These are phyloP conservation scores for Sarcophaga rosellei DNA, from an alignment of 2,888 invertebrate genomes.

Conservation along the genomic window DNA sequence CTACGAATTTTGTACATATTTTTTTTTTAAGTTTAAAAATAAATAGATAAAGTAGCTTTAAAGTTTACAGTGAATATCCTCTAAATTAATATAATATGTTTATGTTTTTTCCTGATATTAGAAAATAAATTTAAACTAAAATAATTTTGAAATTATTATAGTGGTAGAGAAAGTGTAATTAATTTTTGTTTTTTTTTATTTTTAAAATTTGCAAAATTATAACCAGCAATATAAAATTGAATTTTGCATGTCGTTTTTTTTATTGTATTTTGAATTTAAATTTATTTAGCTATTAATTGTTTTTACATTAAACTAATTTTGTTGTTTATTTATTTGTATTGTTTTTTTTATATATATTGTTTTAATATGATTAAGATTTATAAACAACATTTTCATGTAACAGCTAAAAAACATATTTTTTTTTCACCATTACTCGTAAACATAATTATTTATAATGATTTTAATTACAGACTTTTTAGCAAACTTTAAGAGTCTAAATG, in stretches of 20 bases:
- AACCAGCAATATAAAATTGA: constrained; percentile 49
- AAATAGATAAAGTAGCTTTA: no score
- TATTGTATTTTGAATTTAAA: not conserved
- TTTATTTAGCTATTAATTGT: constrained; percentile 33
- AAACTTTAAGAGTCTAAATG: not conserved
- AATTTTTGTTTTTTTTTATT: not conserved
- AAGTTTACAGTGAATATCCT: not conserved
- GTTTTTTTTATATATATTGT: constrained; percentile 18
- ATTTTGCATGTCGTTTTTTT: constrained; percentile 10
- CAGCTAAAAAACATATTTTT: constrained; percentile 58
- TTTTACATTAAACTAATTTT: constrained; percentile 45
- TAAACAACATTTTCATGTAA: constrained; percentile 46
- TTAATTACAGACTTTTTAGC: not conserved
- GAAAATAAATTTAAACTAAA: not conserved
- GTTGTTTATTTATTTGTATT: constrained; percentile 30
- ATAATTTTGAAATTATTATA: not conserved
- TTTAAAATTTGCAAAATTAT: constrained; percentile 40
- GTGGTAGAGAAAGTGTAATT: not conserved
- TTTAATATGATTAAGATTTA: constrained; percentile 26
- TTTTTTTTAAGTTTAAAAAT: no score
- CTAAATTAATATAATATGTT: not conserved
- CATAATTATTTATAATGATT: constrained; percentile 9
- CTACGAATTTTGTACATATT: no score
- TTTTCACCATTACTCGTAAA: constrained; percentile 36
- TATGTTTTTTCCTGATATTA: not conserved